phyloP scores from a whole-genome alignment of 2,888 invertebrate species.

The Morpho achilles region DNA sequence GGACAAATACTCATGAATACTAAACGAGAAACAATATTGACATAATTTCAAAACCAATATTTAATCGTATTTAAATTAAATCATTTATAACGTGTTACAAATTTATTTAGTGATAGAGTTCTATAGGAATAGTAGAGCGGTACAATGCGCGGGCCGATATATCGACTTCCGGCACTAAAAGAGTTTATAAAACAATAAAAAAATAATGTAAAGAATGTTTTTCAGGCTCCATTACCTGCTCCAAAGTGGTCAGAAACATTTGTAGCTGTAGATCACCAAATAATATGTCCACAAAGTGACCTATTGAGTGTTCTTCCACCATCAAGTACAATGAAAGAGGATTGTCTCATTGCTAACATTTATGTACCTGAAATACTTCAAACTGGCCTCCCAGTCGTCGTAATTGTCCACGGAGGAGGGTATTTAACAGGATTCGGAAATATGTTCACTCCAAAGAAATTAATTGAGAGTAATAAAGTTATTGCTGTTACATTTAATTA shows the following conservation, averaged over 20 bases:
- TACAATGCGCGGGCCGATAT: too few relatives aligned
- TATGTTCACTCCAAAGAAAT: constrained; percentile 31
- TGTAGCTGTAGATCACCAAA: constrained; percentile 33
- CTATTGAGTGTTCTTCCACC: constrained; percentile 6
- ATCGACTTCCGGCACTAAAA: too few relatives aligned
- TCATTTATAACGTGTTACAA: too few relatives aligned
- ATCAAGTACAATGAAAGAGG: constrained; percentile 28
- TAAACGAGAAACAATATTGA: too few relatives aligned
- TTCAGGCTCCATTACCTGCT: constrained; percentile 43
- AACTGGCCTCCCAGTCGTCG: constrained; percentile 46
- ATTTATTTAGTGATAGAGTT: too few relatives aligned
- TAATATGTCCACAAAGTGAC: constrained; percentile 31
- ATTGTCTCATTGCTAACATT: constrained; percentile 37
- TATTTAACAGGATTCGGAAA: constrained; percentile 49
- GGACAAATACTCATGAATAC: too few relatives aligned
- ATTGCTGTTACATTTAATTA: constrained; percentile 51
- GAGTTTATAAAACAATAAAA: neutral
- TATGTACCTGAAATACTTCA: constrained; percentile 32
- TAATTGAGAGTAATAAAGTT: constrained; percentile 37
- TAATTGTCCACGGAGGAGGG: constrained; percentile 61
- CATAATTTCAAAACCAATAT: too few relatives aligned
- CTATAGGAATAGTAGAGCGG: too few relatives aligned
- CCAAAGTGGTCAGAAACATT: constrained; percentile 33
- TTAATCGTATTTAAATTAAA: too few relatives aligned
- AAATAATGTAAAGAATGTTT: constrained; percentile 16